phyloP scores from a whole-genome alignment of 1,140 invertebrate genomes.

The Drosophila sp. region DNA sequence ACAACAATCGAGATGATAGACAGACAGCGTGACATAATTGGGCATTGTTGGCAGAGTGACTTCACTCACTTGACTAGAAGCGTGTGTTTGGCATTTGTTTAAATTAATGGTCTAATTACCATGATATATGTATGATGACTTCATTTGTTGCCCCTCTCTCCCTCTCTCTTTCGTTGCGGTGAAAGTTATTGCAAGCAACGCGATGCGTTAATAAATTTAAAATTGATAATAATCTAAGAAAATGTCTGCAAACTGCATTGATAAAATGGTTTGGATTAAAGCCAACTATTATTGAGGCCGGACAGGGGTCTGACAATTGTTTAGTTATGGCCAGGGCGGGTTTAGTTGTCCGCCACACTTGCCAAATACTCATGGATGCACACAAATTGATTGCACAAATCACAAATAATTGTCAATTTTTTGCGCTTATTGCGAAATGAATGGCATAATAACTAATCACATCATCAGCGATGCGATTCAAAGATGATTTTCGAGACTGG shows the following conservation, averaged over 20 bases:
- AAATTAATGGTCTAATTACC: constrained; percentile 65
- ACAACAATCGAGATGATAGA: constrained; percentile 26
- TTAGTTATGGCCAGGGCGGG: constrained; percentile 8
- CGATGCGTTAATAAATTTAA: constrained; percentile 39
- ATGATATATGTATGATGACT: constrained; percentile 36
- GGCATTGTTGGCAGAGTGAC: constrained; percentile 43
- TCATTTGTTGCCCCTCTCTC: not conserved
- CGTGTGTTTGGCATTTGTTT: constrained; percentile 36
- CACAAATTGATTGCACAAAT: constrained; percentile 44
- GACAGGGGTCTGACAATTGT: not conserved
- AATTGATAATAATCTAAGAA: constrained; percentile 13
- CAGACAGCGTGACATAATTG: constrained; percentile 66
- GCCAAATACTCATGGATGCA: constrained; percentile 29
- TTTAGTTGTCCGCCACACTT: constrained; percentile 22
- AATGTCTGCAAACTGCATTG: constrained; percentile 28
- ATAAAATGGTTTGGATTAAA: constrained; percentile 48
- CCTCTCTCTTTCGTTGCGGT: constrained; percentile 1
- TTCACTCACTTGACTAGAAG: constrained; percentile 44
- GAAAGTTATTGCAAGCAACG: constrained; percentile 52
- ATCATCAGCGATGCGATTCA: constrained; percentile 41
- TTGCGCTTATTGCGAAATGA: constrained; percentile 38
- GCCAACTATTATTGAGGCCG: constrained; percentile 8
- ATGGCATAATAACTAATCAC: constrained; percentile 33
- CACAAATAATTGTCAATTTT: constrained; percentile 41
- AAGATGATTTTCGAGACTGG: constrained; percentile 29